Percentiles rank a stretch among this genome's conserved stretches.
phyloP scores from a whole-genome alignment of 30 jellyfish, hydroid and myxozoan species.

The Sanderia malayensis region DNA sequence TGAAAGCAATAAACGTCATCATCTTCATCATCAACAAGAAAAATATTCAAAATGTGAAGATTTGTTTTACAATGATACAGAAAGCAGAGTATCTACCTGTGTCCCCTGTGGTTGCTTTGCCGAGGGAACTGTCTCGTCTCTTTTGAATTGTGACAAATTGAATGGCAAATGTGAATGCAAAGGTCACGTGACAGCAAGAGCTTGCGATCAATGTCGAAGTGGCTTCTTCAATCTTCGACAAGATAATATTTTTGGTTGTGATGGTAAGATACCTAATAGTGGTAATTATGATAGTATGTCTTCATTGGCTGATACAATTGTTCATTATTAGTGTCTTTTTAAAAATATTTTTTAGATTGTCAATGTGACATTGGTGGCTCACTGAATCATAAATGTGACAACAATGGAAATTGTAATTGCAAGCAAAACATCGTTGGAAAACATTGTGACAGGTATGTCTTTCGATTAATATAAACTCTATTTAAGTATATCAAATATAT shows the following conservation, averaged over 20 bases:
- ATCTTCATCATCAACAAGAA: not conserved
- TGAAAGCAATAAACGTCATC: no score
- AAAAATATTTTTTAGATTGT: constrained; percentile 74
- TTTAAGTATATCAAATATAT: no score
- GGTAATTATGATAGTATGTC: no score
- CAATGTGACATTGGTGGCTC: constrained; percentile 88
- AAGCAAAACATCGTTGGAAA: constrained; percentile 64
- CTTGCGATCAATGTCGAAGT: constrained; percentile 64
- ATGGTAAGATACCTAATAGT: not conserved
- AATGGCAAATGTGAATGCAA: constrained; percentile 90
- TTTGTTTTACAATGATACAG: constrained; percentile 61
- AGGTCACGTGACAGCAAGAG: constrained; percentile 56
- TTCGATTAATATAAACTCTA: no score
- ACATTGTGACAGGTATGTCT: constrained; percentile 66
- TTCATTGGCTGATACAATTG: no score
- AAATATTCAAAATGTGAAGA: constrained; percentile 18
- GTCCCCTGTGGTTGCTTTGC: constrained; percentile 74
- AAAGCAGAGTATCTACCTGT: constrained; percentile 61
- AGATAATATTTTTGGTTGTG: constrained; percentile 70
- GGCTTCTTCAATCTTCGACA: constrained; percentile 55
- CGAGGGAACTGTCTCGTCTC: constrained; percentile 72
- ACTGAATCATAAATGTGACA: constrained; percentile 41
- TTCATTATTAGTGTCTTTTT: no score
- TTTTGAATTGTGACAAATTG: constrained; percentile 52
- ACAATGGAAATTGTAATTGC: constrained; percentile 76